Evolutionary conservation across 2,888 invertebrate genomes (phyloP), one percentile per base, ranked within the genome.

Genomic region (Chesias legatella): DNA sequence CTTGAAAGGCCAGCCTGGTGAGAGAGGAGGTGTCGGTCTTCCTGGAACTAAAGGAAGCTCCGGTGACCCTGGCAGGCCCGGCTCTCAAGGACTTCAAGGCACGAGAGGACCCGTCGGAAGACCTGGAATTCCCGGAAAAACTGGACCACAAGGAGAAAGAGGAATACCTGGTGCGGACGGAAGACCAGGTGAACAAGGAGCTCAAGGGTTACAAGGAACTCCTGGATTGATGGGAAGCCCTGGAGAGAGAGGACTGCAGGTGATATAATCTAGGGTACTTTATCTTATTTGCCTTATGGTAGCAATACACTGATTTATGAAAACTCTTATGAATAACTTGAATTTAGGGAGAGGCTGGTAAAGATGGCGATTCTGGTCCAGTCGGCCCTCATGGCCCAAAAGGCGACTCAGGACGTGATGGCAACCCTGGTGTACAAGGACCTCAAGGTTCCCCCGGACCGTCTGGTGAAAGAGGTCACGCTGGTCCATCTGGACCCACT

Each of bases 91-190:
- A 3, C 71, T 85, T 1, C 76, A 79, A 48, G 94, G 94, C 0
- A 71, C 79, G 7, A 91, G 93, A 59, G 94, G 94, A 5, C 68
- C 88, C 13, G 78, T 90, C 9, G 95, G 95, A 20, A 88, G 94
- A 48, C 89, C 93, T 7, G 95, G 95, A 11, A 79, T 91, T 4
- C 78, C 91, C 6, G 94, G 94, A 0, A 93, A 93, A 75, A 75
- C 91, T 6, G 94, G 94, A 3, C 90, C 90, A 37, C 89, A 91
- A 27, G 94, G 94, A 11, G 94, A 94, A 65, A 88, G 94, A 46
- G 94, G 94, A 28, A 85, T 93, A 60, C 91, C 93, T 29, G 96
- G 96, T 6, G 93, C 94, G 40, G 96, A 96, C 77, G 96, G 96
- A 4, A 94, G 94, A 67, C 91, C 94, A 7, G 97, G 97, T 11